These are phyloP conservation scores for Montipora capitata DNA, from an alignment of 92 coral and sea anemone species.

Conservation along the genomic window DNA sequence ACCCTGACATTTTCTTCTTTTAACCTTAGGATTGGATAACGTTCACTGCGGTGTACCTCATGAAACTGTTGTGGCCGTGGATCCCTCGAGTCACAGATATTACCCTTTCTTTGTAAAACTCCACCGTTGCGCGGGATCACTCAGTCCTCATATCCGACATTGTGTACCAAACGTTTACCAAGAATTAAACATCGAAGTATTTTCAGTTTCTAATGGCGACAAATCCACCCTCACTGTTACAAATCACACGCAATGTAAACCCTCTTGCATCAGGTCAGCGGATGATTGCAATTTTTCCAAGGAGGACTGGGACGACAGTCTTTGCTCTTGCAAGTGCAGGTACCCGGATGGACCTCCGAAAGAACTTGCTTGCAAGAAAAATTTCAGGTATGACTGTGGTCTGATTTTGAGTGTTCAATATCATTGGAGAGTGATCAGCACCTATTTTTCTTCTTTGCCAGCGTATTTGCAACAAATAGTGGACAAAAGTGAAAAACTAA, in stretches of 20 bases:
- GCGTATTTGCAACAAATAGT: neutral
- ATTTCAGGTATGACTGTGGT: conserved; percentile 20
- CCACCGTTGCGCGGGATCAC: conserved; percentile 83
- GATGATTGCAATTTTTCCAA: conserved; percentile 60
- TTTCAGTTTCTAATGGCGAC: neutral
- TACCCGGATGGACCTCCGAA: conserved; percentile 56
- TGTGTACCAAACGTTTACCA: conserved; percentile 67
- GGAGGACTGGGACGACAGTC: conserved; percentile 57
- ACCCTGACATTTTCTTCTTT: neutral
- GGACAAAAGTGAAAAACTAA: neutral
- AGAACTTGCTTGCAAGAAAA: conserved; percentile 39
- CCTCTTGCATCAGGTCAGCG: conserved; percentile 68
- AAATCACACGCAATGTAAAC: conserved; percentile 82
- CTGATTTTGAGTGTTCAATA: no score
- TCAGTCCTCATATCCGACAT: conserved; percentile 56
- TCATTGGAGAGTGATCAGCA: no score
- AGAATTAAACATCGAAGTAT: conserved; percentile 33
- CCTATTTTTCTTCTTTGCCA: no score
- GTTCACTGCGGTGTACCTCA: conserved; percentile 48
- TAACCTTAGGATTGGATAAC: neutral
- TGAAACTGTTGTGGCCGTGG: conserved; percentile 77
- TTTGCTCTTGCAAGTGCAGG: conserved; percentile 68
- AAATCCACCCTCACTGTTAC: conserved; percentile 8
- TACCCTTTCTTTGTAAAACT: conserved; percentile 84
- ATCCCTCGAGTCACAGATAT: conserved; percentile 58